phyloP scores from a whole-genome alignment of 2,113 vertebrate species.

The Tinamus guttatus region DNA sequence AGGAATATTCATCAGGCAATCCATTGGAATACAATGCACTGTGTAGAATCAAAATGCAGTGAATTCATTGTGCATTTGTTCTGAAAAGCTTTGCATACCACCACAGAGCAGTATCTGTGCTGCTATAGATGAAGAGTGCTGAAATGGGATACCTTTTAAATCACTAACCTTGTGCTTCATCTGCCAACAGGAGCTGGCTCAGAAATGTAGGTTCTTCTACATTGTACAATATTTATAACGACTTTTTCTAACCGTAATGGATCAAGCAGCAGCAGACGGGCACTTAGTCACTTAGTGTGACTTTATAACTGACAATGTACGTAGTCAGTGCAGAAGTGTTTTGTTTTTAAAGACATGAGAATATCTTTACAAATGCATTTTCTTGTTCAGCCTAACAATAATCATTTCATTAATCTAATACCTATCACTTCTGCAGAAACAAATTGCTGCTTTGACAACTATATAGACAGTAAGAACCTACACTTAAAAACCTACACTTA shows the following conservation, averaged over 20 bases:
- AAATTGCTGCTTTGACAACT: neutral
- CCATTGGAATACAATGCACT: conserved; percentile 87
- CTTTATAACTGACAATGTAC: neutral
- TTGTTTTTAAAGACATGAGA: neutral
- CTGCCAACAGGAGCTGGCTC: neutral
- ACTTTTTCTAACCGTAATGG: neutral
- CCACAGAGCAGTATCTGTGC: neutral
- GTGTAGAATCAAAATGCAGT: conserved; percentile 53
- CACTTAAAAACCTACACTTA: too few relatives aligned
- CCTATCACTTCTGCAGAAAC: neutral
- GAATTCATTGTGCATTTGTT: neutral
- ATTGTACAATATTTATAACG: neutral
- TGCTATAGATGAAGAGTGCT: neutral
- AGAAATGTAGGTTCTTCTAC: neutral
- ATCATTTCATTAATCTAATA: neutral
- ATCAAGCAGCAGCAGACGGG: neutral
- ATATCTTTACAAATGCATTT: neutral
- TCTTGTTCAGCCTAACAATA: neutral
- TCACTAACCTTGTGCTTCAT: neutral
- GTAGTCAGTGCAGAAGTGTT: neutral
- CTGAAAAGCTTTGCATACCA: neutral
- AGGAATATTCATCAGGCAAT: conserved; percentile 88
- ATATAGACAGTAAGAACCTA: accelerated
- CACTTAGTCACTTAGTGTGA: neutral
- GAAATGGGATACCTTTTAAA: neutral